Percentiles rank a stretch among this genome's conserved stretches.
phyloP scores from a whole-genome alignment of 1,140 invertebrate species.

The Drosophila tsacasi region DNA sequence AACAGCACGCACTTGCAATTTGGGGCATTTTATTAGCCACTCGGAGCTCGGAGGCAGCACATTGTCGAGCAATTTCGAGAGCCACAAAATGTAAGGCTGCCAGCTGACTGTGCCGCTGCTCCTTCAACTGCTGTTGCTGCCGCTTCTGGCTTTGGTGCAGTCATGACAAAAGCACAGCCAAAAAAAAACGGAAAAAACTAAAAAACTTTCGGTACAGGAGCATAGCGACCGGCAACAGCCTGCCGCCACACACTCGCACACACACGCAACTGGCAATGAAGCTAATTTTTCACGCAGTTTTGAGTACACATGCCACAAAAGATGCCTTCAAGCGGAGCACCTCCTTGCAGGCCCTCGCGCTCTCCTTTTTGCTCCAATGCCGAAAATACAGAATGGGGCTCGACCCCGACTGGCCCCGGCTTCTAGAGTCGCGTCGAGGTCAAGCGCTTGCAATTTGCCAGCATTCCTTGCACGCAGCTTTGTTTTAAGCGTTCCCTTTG shows the following conservation, averaged over 20 bases:
- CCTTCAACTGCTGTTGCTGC: constrained; percentile 14
- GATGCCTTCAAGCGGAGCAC: constrained; percentile 52
- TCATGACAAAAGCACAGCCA: constrained; percentile 54
- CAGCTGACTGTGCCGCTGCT: constrained; percentile 9
- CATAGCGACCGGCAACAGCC: constrained; percentile 21
- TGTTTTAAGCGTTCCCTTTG: constrained; percentile 16
- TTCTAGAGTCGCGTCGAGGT: constrained; percentile 51
- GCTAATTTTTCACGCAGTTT: constrained; percentile 78
- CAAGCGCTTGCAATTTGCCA: constrained; percentile 52
- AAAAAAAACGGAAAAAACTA: constrained; percentile 26
- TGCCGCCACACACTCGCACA: constrained; percentile 26
- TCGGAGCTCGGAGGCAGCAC: constrained; percentile 29
- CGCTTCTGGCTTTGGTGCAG: constrained; percentile 31
- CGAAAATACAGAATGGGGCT: constrained; percentile 16
- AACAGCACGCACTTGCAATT: constrained; percentile 59
- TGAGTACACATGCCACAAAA: constrained; percentile 64
- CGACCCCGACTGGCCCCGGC: constrained; percentile 24
- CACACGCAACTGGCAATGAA: constrained; percentile 51
- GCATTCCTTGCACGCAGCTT: constrained; percentile 27
- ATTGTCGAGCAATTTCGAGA: constrained; percentile 47
- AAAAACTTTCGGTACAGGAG: constrained; percentile 38
- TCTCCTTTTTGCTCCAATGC: constrained; percentile 9
- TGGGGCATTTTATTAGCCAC: constrained; percentile 59
- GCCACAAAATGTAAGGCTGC: constrained; percentile 60
- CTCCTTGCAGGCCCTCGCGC: constrained; percentile 4